These are phyloP conservation scores for Antechinus flavipes DNA, from an alignment of 2,113 vertebrate species.

Conservation along the genomic window DNA sequence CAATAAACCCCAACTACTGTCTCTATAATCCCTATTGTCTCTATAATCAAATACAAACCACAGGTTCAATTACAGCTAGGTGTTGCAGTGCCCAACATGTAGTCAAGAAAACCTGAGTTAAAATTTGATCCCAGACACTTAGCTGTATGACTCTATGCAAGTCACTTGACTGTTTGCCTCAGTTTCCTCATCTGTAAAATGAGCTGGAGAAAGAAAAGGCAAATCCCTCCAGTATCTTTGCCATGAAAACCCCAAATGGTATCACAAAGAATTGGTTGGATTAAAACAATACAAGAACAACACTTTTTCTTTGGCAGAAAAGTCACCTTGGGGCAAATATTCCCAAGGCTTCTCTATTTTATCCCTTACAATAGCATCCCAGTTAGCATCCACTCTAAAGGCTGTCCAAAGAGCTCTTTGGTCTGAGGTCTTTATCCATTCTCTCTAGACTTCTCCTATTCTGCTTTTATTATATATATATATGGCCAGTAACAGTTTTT, in stretches of 20 bases:
- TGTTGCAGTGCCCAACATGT: neutral
- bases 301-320: neutral
- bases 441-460: neutral
- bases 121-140: neutral
- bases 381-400: neutral
- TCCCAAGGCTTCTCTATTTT: neutral
- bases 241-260: too few species aligned
- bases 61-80: neutral
- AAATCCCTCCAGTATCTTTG: neutral
- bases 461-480: neutral
- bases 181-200: too few species aligned
- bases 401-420: neutral
- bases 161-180: too few species aligned
- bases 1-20: neutral
- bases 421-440: neutral
- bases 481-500: neutral
- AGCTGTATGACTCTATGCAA: neutral
- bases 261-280: neutral
- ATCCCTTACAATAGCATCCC: neutral
- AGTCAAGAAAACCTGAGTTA: too few species aligned
- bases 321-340: neutral
- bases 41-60: neutral
- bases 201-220: neutral
- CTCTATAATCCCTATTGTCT: neutral
- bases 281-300: neutral